phyloP scores from a whole-genome alignment of 1,140 invertebrate genomes.

The Doryteuthis pealeii region DNA sequence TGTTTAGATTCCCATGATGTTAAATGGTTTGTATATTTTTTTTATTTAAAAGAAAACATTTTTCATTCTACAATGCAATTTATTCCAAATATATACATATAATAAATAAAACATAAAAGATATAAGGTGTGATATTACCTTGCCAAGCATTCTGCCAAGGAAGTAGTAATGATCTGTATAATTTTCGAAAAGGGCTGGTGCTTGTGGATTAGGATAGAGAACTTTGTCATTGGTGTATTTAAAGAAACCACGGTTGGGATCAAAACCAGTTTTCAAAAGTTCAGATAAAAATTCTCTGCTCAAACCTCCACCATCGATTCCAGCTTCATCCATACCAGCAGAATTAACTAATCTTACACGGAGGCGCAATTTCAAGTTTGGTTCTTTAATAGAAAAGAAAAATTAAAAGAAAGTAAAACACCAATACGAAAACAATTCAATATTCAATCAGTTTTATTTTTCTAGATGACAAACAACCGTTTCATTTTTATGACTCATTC shows the following conservation, averaged over 20 bases:
- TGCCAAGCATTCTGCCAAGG: constrained; percentile 91
- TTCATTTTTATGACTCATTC: too few species aligned
- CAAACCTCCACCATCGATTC: constrained; percentile 93
- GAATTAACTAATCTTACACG: constrained; percentile 87
- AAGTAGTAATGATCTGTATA: constrained; percentile 93
- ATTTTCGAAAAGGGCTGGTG: constrained; percentile 79
- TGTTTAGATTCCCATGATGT: too few species aligned
- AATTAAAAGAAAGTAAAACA: too few species aligned
- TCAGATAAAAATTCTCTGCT: constrained; percentile 70
- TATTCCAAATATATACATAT: too few species aligned
- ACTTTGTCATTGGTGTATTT: constrained; percentile 87
- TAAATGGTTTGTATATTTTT: too few species aligned
- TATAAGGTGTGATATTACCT: constrained; percentile 64
- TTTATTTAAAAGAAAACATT: too few species aligned
- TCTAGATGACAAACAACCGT: not conserved
- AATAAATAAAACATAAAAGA: too few species aligned
- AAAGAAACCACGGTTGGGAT: constrained; percentile 96
- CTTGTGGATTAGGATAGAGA: constrained; percentile 93
- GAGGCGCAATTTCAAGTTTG: constrained; percentile 81
- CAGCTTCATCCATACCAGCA: constrained; percentile 85
- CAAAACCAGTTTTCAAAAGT: constrained; percentile 90
- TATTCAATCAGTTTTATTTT: not conserved
- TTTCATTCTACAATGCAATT: too few species aligned
- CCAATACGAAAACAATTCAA: not conserved
- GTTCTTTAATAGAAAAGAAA: constrained; percentile 67